Conservation (phyloP, 1,140 invertebrate genomes). For the Luehdorfia chinensis region DNA sequence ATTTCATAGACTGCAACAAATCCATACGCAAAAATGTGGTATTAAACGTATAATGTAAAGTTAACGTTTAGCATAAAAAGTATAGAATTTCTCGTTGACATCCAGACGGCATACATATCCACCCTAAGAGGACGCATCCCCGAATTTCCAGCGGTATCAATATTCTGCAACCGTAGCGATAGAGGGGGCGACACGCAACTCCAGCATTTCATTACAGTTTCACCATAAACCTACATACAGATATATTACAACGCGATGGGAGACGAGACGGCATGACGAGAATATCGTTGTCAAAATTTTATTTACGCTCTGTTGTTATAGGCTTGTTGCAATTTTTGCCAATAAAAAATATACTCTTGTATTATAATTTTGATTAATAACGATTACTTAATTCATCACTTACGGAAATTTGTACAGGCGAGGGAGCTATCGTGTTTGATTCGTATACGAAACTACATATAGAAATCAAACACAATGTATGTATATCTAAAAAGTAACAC, state of each 20-base stretch:
- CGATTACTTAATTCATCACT: too few relatives aligned
- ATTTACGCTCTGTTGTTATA: constrained; percentile 5
- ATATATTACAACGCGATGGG: constrained; percentile 2
- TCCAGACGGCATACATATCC: constrained; percentile 21
- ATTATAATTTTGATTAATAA: too few relatives aligned
- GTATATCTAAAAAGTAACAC: too few relatives aligned
- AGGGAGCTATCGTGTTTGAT: too few relatives aligned
- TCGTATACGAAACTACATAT: too few relatives aligned
- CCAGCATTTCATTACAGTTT: constrained; percentile 53
- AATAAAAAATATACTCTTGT: too few relatives aligned
- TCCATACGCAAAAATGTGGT: too few relatives aligned
- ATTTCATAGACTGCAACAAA: too few relatives aligned
- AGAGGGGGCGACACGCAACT: constrained; percentile 34
- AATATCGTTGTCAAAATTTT: not conserved
- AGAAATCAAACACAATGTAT: too few relatives aligned
- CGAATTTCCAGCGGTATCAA: constrained; percentile 44
- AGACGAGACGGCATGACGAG: constrained; percentile 5
- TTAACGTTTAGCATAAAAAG: constrained; percentile 25
- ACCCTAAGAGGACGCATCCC: constrained; percentile 25
- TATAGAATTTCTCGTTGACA: constrained; percentile 41
- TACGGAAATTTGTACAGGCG: too few relatives aligned
- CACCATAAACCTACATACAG: constrained; percentile 24
- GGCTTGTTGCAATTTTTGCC: too few relatives aligned
- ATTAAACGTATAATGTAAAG: too few relatives aligned
- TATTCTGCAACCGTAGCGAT: constrained; percentile 44